A percentile compares a stretch with the other conserved stretches of the same genome.
Evolutionary conservation across 2,888 invertebrate genomes (phyloP).

Genomic region (Lasioglossum pauxillum): DNA sequence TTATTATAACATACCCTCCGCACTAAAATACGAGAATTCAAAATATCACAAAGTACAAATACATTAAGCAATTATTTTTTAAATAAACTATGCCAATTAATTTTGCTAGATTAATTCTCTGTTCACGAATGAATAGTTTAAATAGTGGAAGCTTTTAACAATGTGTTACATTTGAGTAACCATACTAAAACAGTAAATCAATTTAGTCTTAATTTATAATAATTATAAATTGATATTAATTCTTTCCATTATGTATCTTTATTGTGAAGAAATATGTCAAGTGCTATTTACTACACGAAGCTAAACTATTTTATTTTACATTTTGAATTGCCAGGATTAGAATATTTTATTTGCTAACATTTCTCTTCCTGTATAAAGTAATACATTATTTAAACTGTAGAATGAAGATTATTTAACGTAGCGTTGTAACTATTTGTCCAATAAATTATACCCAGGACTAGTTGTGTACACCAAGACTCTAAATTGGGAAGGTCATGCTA

Average conservation of each 20-base stretch:
- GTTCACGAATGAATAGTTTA: background rate
- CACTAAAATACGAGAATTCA: too few species aligned
- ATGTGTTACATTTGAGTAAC: background rate
- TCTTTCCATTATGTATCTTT: background rate
- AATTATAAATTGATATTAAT: too few species aligned
- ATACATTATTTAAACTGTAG: background rate
- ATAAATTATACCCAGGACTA: background rate
- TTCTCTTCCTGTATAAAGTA: background rate
- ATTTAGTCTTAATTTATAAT: background rate
- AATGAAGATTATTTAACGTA: background rate
- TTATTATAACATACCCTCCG: too few species aligned
- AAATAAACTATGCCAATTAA: background rate
- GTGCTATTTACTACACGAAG: background rate
- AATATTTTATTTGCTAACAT: background rate
- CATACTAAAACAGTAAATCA: background rate
- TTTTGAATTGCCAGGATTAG: background rate
- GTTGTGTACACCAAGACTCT: background rate
- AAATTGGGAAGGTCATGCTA: background rate
- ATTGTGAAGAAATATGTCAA: background rate
- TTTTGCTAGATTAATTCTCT: background rate
- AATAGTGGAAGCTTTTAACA: background rate
- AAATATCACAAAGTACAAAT: background rate
- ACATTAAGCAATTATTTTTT: background rate
- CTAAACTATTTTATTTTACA: background rate
- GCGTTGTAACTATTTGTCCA: background rate